Percentiles rank a stretch among this genome's conserved stretches.
Conservation (phyloP, 2,888 invertebrate genomes). For the Heliothis peltigera region DNA sequence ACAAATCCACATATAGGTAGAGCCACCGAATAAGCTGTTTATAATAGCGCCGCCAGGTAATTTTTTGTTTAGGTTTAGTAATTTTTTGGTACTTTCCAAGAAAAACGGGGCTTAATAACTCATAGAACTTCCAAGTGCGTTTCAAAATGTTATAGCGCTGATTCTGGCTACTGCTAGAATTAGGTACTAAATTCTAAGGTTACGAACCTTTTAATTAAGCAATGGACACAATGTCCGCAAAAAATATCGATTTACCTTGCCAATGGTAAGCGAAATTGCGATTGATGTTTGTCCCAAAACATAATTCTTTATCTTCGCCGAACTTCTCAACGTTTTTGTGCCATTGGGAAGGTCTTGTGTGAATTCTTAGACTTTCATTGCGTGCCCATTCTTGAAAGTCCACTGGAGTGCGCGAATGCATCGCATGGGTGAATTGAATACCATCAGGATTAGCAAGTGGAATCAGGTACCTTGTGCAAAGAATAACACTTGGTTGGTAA, state of each 20-base stretch:
- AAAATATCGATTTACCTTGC: constrained; percentile 76
- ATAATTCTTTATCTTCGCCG: constrained; percentile 58
- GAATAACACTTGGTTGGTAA: background rate
- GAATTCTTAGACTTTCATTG: constrained; percentile 70
- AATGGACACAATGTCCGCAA: background rate
- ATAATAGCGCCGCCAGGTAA: too few relatives aligned
- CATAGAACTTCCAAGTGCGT: too few relatives aligned
- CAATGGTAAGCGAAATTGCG: constrained; percentile 87
- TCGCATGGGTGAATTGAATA: constrained; percentile 75
- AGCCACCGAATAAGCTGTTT: too few relatives aligned
- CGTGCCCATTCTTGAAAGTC: constrained; percentile 72
- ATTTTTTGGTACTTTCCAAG: too few relatives aligned
- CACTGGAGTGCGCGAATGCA: constrained; percentile 66
- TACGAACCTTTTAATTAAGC: too few relatives aligned
- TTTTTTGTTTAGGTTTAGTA: too few relatives aligned
- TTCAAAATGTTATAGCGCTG: too few relatives aligned
- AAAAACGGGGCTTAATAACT: too few relatives aligned
- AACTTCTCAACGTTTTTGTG: constrained; percentile 81
- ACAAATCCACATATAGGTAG: too few relatives aligned
- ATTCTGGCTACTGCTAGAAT: too few relatives aligned
- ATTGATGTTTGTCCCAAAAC: constrained; percentile 84
- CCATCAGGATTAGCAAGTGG: constrained; percentile 85
- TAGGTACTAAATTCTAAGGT: too few relatives aligned
- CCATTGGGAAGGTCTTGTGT: constrained; percentile 76
- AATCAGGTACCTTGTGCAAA: constrained; percentile 78